phyloP scores from a whole-genome alignment of 2,888 invertebrate species.

The Clepsis dumicolana region DNA sequence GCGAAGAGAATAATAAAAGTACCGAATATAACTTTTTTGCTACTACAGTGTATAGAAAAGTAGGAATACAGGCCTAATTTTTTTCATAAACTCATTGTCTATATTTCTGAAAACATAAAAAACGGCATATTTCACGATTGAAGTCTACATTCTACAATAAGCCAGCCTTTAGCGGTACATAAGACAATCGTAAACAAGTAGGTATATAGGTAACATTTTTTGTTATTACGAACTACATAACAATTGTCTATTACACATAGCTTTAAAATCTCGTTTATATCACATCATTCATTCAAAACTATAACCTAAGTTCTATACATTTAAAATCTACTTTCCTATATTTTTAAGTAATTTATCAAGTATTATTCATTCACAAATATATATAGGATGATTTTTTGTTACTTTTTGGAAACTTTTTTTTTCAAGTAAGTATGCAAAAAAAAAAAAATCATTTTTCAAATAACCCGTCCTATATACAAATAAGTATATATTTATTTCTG shows the following conservation, averaged over 20 bases:
- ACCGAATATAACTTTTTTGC: no score
- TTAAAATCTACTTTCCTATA: conserved; percentile 53
- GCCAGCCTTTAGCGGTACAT: conserved; percentile 9
- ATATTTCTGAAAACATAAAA: background rate
- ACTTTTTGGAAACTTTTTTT: conserved; percentile 49
- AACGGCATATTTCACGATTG: background rate
- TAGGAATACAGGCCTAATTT: no score
- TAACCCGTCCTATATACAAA: background rate
- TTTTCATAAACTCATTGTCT: no score
- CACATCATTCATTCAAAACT: conserved; percentile 82
- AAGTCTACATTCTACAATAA: background rate
- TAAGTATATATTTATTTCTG: background rate
- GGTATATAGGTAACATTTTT: conserved; percentile 53
- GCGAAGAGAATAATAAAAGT: no score
- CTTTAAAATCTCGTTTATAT: conserved; percentile 75
- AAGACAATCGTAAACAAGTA: conserved; percentile 17
- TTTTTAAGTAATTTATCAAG: conserved; percentile 43
- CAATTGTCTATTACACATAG: conserved; percentile 70
- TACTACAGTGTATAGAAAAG: no score
- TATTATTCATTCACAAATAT: conserved; percentile 44
- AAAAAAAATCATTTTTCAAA: background rate
- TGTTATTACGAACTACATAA: conserved; percentile 71
- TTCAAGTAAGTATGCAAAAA: background rate
- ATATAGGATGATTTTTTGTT: conserved; percentile 10
- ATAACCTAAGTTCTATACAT: conserved; percentile 52